These are phyloP conservation scores for Paguma larvata DNA, from an alignment of 2,797 vertebrate species.

Conservation along the genomic window DNA sequence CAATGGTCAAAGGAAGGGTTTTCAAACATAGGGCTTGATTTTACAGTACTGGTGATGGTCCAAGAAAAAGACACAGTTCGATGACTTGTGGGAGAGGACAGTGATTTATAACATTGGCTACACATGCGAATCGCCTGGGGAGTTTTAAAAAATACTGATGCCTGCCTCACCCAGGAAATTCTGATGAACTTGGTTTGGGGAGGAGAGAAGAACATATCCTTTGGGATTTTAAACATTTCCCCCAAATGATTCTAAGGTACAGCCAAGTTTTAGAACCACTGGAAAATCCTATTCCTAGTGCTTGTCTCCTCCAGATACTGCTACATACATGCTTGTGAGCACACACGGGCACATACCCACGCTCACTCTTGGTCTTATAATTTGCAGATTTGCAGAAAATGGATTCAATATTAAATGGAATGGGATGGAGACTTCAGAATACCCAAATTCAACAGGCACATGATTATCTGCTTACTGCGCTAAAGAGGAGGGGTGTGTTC, in stretches of 20 bases:
- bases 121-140: neutral
- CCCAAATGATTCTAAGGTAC: neutral
- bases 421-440: neutral
- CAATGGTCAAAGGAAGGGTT: neutral
- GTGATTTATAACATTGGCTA: neutral
- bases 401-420: neutral
- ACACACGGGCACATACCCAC: neutral
- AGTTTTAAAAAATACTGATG: neutral
- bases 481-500: neutral
- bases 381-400: constrained; percentile 3
- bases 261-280: neutral
- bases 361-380: neutral
- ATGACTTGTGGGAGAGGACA: too few relatives aligned
- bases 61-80: neutral
- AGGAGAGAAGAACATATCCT: neutral
- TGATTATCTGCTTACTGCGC: neutral
- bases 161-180: neutral
- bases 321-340: neutral
- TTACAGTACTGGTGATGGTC: neutral
- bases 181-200: neutral
- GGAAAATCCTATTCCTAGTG: neutral
- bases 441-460: neutral
- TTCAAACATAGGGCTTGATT: neutral
- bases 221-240: neutral
- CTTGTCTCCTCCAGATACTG: neutral